These are phyloP conservation scores for Parnassius apollo DNA, from an alignment of 2,888 invertebrate species.

Conservation along the genomic window DNA sequence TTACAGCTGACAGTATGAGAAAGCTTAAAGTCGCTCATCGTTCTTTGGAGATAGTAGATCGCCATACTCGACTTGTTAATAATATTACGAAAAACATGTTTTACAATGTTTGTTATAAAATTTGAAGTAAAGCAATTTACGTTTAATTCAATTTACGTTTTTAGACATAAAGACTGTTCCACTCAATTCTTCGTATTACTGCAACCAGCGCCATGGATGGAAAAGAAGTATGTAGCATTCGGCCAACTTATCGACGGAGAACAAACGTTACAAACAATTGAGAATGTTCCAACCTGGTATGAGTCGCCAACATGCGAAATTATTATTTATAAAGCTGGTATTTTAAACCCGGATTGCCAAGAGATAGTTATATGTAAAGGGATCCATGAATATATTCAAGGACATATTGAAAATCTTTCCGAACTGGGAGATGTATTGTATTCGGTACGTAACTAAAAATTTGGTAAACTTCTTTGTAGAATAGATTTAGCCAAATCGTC, in stretches of 20 bases:
- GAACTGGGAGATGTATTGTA: slow-evolving; percentile 48
- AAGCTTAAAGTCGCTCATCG: too few relatives aligned
- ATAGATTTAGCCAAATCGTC: too few relatives aligned
- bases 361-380: slow-evolving; percentile 56
- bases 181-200: slow-evolving; percentile 86
- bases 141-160: neutral
- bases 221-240: slow-evolving; percentile 86
- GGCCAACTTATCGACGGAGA: slow-evolving; percentile 86
- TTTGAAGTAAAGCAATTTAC: too few relatives aligned
- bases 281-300: slow-evolving; percentile 82
- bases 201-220: slow-evolving; percentile 86
- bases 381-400: slow-evolving; percentile 53
- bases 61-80: too few relatives aligned
- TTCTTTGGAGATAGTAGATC: too few relatives aligned
- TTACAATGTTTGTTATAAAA: too few relatives aligned
- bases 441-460: slow-evolving; percentile 43
- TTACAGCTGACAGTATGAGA: too few relatives aligned
- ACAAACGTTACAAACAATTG: slow-evolving; percentile 80
- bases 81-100: too few relatives aligned
- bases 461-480: neutral
- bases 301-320: slow-evolving; percentile 77
- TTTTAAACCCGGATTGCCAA: slow-evolving; percentile 62
- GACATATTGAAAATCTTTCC: slow-evolving; percentile 60
- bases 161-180: slow-evolving; percentile 82
- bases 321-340: slow-evolving; percentile 52